Base-by-base conservation (phyloP, 2,113 vertebrate genomes). In the Picathartes gymnocephalus region DNA sequence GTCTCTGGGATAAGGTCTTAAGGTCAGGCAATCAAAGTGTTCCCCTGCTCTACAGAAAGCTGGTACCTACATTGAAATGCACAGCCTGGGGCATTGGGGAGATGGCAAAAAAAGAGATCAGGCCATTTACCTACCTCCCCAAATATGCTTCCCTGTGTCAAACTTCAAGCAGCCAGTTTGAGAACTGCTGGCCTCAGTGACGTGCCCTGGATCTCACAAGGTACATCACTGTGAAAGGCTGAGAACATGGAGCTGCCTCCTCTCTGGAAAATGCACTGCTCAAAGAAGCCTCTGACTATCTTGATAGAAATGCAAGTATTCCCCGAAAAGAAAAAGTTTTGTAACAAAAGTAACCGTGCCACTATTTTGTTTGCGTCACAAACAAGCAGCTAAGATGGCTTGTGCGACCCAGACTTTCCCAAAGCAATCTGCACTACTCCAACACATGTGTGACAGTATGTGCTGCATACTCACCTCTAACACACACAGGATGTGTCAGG, bases 381-480 rank as follows among this genome's bases (percentile, higher is more conserved):
- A 78, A 45, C 53, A 57, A 61, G 70, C 40, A 51, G 39, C 5
- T 15, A 56, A 65, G 21, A 44, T 3, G 11, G 44, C 12, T 17
- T 15, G 6, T 9, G 23, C 15, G 37, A 73, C 42, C 15, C 19
- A 27, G 28, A 12, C 80, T 54, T 71, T 8, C 51, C 31, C 40
- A 73, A 65, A 68, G 65, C 24, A 47, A 22, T 5, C 25, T 33
- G 30, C 58, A 33, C 45, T 65, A 33, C 18, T 64, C 64, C 40
- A 81, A 33, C 33, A 88, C 31, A 30, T 0, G 0, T 18, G 5
- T 37, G 56, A 74, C 33, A 45, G n/a, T 7, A n/a, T 0, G 13
- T 64, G 69, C 64, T 89, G 56, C 83, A 88, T 42, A 47, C 21
- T 80, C 74, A 19, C 25, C 51, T 60, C 62, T 42, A 50, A 42